Base-by-base conservation (phyloP, 2,797 vertebrate genomes). In the Cuculus canorus region DNA sequence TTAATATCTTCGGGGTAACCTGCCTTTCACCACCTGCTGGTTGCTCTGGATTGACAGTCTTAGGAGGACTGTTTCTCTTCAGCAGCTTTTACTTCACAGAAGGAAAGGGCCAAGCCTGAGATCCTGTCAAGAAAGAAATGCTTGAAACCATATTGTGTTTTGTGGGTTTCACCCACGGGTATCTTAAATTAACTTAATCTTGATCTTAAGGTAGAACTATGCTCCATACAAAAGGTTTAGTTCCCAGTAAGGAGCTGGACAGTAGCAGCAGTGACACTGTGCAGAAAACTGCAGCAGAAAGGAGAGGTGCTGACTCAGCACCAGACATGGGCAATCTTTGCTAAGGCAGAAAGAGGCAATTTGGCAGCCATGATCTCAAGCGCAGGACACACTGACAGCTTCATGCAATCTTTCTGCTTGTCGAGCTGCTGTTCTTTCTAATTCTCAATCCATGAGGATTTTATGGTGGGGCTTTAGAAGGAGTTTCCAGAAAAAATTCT, bases 291-390 rank as follows among this genome's bases (percentile, higher is more conserved):
- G 25, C 45, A 65, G 27, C 52, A 57, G 27, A 8, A 65, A 25
- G 23, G 35, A 81, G 27, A 25, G 28, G 13, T 35, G 72, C 37
- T 77, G 50, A 57, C 56, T 37, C 52, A 69, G 27, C 28, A n/a
- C 5, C 11, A 68, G 54, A 24, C 1, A 6, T 0, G 0, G 35
- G 15, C 1, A 3, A 50, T 17, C 27, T 77, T 0, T 1, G 43
- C 28, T 39, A 25, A 54, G 41, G 19, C 30, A 41, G 41, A 12
- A 78, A 24, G 21, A 21, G 30, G 13, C 35, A 56, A 71, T 47
- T 8, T 14, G n/a, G 19, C 35, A 65, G 37, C 43, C 3, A 1
- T 48, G 25, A 43, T 71, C 35, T 84, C 53, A 25, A n/a, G 68
- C 24, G 52, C 32, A 45, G 45, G 39, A 61, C 12, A 48, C 39